Base-by-base conservation (phyloP, 2,888 invertebrate genomes). In the Dendrolimus pini region DNA sequence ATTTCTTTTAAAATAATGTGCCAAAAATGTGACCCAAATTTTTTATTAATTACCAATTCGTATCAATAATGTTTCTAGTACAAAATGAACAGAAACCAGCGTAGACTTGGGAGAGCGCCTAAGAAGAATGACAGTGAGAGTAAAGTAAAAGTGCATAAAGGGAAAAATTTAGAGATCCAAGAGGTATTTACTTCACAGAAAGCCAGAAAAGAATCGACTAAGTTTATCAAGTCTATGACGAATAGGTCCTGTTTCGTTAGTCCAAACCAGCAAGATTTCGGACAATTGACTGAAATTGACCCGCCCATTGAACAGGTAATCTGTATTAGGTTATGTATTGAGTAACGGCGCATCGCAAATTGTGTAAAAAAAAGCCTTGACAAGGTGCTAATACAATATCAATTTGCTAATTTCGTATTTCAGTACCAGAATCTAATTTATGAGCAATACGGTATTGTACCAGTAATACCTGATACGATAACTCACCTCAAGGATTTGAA, bases 31-130 rank as follows among this genome's bases (percentile, higher is more conserved):
- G 47, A 47, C 47, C 47, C 30, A 30, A 30, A 30, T 30, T 30
- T 30, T 30, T 3, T 30, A 30, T 30, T 30, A 30, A 30, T 30
- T 30, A 30, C 3, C 30, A 30, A 6, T 30, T 30, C 3, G 30
- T 30, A 30, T 3, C 6, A 30, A 30, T 30, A 30, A 62, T 61
- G 58, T 59, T 42, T 59, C 41, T 42, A 58, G 42, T 60, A 56
- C 53, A 77, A 68, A 69, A 82, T 82, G 80, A 77, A 75, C 69
- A 77, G 68, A 64, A 70, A 61, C 59, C 77, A 75, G 62, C 73
- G 77, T 56, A 75, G 66, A 56, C 64, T 66, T 52, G 63, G 68
- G 56, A 69, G 64, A 10, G 9, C 58, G 41, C 65, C 67, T 9
- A 70, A 67, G 58, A 64, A 59, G 41, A 62, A 62, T 18, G 65